These are phyloP conservation scores for Acrobasis consociella DNA, from an alignment of 2,888 invertebrate species.

Conservation along the genomic window DNA sequence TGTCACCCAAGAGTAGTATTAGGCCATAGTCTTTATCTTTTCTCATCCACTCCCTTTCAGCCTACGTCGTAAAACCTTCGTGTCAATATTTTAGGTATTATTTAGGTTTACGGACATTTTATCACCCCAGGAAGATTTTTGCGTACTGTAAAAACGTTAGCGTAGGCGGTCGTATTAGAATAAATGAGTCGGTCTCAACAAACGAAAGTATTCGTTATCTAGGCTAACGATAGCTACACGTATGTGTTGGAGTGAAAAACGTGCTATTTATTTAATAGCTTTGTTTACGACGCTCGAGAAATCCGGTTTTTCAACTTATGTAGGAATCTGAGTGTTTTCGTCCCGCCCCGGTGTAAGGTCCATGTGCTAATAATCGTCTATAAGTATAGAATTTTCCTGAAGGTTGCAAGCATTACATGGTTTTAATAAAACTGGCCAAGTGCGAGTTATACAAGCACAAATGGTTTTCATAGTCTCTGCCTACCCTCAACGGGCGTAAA, in stretches of 20 bases:
- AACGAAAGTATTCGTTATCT: constrained; percentile 3
- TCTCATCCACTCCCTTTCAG: too few species aligned
- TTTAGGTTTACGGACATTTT: too few species aligned
- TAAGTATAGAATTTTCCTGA: background rate
- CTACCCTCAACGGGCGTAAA: too few species aligned
- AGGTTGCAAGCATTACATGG: background rate
- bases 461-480: too few species aligned
- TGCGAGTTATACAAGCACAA: too few species aligned
- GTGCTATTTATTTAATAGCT: constrained; percentile 34
- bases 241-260: constrained; percentile 10
- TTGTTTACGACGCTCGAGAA: constrained; percentile 28
- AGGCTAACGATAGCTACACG: constrained; percentile 6
- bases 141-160: too few species aligned
- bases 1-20: too few species aligned
- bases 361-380: background rate
- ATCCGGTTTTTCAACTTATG: background rate
- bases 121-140: too few species aligned
- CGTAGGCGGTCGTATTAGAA: background rate
- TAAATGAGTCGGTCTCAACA: background rate
- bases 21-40: too few species aligned
- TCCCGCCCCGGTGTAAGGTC: background rate
- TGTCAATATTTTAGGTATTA: too few species aligned
- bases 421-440: background rate
- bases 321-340: background rate
- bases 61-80: too few species aligned